Evolutionary conservation across 2,797 vertebrate species (phyloP).

Genomic region (Prionace glauca): DNA sequence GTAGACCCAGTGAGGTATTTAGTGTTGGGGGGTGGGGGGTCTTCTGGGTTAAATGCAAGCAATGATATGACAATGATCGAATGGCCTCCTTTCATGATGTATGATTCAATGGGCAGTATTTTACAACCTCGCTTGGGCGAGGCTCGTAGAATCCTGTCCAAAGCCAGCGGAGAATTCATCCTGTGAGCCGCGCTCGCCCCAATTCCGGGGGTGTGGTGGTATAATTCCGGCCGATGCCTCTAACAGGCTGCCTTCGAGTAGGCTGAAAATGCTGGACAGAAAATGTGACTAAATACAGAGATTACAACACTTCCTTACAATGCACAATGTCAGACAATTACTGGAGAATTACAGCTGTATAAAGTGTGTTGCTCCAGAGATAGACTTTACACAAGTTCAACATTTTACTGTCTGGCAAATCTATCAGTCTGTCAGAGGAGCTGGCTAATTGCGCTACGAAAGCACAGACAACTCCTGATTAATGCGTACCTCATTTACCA

Average conservation of each 20-base stretch:
- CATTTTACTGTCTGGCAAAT: slow-evolving; percentile 31
- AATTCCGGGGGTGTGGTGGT: too few species aligned
- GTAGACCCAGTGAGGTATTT: too few species aligned
- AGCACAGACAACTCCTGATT: slow-evolving; percentile 31
- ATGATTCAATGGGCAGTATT: too few species aligned
- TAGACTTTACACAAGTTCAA: neutral
- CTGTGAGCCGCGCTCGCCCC: too few species aligned
- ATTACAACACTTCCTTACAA: neutral
- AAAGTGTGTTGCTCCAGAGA: slow-evolving; percentile 9
- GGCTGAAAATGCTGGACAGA: neutral
- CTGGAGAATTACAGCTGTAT: slow-evolving; percentile 1
- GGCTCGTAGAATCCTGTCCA: too few species aligned
- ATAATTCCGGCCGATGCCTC: neutral
- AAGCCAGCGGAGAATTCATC: too few species aligned
- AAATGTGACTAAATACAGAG: neutral
- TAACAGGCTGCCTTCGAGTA: neutral
- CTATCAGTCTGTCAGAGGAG: slow-evolving; percentile 14
- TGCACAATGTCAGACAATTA: neutral
- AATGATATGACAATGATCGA: neutral
- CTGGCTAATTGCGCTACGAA: neutral
- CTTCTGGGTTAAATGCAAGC: too few species aligned
- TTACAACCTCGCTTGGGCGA: too few species aligned
- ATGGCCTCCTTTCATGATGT: neutral
- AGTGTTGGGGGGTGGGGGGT: too few species aligned
- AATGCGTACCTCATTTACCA: slow-evolving; percentile 30